These are phyloP conservation scores for Neoitamus cyanurus DNA, from an alignment of 2,888 invertebrate species.

Conservation along the genomic window DNA sequence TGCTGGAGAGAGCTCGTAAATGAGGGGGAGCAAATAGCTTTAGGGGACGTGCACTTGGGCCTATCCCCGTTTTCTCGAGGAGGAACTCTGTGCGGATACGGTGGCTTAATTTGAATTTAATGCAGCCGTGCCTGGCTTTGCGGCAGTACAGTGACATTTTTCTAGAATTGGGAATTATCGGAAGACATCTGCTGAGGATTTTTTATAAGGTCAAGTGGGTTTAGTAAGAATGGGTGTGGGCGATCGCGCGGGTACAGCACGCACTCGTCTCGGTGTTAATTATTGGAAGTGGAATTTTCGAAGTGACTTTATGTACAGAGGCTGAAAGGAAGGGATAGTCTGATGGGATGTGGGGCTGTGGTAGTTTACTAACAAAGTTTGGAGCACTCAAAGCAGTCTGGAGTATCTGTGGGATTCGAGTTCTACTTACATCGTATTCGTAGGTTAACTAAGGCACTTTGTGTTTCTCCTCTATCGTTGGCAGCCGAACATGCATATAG, in stretches of 20 bases:
- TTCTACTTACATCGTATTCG: slow-evolving; percentile 84
- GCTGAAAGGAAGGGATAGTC: background rate
- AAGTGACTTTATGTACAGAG: background rate
- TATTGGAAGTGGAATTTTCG: background rate
- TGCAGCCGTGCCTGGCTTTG: background rate
- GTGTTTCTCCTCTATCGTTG: slow-evolving; percentile 84
- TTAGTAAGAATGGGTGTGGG: background rate
- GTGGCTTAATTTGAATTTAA: background rate
- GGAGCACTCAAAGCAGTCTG: background rate
- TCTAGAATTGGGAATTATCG: background rate
- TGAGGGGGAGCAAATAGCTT: background rate
- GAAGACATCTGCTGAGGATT: background rate
- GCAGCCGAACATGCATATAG: slow-evolving; percentile 86
- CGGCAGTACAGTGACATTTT: background rate
- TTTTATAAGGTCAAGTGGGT: background rate
- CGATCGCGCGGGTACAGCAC: background rate
- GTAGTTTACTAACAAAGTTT: slow-evolving; percentile 19
- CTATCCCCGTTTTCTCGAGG: background rate
- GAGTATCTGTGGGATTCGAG: slow-evolving; percentile 24
- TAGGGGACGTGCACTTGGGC: background rate
- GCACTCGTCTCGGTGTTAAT: background rate
- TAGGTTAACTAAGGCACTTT: slow-evolving; percentile 79
- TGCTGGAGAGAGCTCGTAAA: background rate
- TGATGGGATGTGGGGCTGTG: background rate
- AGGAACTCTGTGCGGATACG: background rate